These are phyloP conservation scores for Papilio protenor DNA, from an alignment of 2,888 invertebrate genomes.

Conservation along the genomic window DNA sequence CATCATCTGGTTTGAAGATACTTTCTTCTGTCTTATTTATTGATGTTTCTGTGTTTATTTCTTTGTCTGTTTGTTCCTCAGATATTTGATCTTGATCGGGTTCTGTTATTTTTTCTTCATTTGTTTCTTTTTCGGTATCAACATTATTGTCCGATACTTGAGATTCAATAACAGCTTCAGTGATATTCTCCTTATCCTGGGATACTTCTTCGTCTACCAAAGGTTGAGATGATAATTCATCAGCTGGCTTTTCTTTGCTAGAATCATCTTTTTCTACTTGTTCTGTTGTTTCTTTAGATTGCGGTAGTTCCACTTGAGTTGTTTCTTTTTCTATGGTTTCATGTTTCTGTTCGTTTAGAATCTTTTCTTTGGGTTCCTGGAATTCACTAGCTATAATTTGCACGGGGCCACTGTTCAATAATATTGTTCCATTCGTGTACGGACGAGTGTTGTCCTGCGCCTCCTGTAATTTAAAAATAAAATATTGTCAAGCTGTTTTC, in stretches of 20 bases:
- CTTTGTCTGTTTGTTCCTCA: background rate
- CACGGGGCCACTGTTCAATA: slow-evolving; percentile 72
- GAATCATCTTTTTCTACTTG: background rate
- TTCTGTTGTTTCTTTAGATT: slow-evolving; percentile 22
- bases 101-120: slow-evolving; percentile 6
- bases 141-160: slow-evolving; percentile 48
- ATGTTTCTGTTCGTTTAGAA: slow-evolving; percentile 50
- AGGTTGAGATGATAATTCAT: slow-evolving; percentile 7
- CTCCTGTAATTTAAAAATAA: slow-evolving; percentile 61
- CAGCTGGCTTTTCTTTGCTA: background rate
- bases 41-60: slow-evolving; percentile 31
- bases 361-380: slow-evolving; percentile 62
- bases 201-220: background rate
- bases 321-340: slow-evolving; percentile 42
- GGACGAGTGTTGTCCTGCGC: slow-evolving; percentile 76
- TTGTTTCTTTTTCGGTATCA: slow-evolving; percentile 44
- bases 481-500: too few species aligned
- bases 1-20: slow-evolving; percentile 47
- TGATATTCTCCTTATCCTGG: background rate
- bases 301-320: slow-evolving; percentile 36
- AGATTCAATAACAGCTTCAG: background rate
- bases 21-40: slow-evolving; percentile 34
- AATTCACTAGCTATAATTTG: slow-evolving; percentile 76
- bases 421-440: slow-evolving; percentile 76
- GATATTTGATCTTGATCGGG: background rate